Percentiles rank a stretch among this genome's conserved stretches.
These are phyloP conservation scores for Pangasianodon gigas DNA, from an alignment of 2,113 vertebrate species.

Conservation along the genomic window DNA sequence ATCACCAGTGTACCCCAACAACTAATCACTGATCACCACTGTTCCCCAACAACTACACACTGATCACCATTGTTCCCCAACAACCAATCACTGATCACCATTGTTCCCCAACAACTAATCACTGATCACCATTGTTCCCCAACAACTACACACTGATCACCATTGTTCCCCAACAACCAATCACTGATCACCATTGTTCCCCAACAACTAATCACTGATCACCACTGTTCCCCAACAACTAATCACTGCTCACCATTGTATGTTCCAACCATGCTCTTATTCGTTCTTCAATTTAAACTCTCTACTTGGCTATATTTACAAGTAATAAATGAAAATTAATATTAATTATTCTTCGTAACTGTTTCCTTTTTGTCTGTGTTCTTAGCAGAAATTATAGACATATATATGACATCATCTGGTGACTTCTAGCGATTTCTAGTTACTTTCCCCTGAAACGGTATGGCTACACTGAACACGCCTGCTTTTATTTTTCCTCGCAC, in stretches of 20 bases:
- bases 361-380: neutral
- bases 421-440: neutral
- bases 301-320: neutral
- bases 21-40: neutral
- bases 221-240: neutral
- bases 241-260: neutral
- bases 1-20: neutral
- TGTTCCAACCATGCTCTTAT: no score
- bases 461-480: neutral
- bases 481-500: neutral
- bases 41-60: neutral
- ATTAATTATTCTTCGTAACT: no score
- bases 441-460: neutral
- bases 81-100: neutral
- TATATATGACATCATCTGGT: neutral
- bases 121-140: neutral
- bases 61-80: neutral
- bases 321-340: neutral
- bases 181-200: neutral
- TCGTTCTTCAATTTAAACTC: neutral
- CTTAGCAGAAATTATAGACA: neutral
- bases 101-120: neutral
- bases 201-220: neutral
- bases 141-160: neutral
- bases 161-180: neutral